Conservation (phyloP, 2,888 invertebrate genomes). For the Aleiodes leptofemur region DNA sequence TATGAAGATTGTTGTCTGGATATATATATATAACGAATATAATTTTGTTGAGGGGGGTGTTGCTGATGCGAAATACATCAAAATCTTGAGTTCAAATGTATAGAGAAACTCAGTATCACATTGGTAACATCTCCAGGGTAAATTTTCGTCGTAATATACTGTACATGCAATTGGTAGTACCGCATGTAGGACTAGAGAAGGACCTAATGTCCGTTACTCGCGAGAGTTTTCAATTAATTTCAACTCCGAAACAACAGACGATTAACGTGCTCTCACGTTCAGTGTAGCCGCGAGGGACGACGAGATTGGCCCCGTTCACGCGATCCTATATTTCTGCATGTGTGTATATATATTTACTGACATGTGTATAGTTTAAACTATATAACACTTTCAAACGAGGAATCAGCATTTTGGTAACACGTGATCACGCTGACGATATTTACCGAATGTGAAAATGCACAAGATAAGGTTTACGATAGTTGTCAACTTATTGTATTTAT, state of each 20-base stretch:
- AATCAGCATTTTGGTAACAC: no score
- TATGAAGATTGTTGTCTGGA: background rate
- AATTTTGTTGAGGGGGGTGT: no score
- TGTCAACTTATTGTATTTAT: no score
- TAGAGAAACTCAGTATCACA: no score
- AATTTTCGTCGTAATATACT: slow-evolving; percentile 7
- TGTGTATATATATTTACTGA: background rate
- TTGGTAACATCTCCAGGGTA: no score
- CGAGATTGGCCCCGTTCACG: slow-evolving; percentile 36
- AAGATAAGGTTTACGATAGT: no score
- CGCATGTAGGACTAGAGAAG: slow-evolving; percentile 8
- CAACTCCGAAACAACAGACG: slow-evolving; percentile 43
- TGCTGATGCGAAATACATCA: no score
- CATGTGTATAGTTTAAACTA: background rate
- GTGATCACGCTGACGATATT: no score
- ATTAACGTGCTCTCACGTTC: slow-evolving; percentile 42
- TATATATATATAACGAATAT: background rate
- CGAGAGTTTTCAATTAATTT: slow-evolving; percentile 47
- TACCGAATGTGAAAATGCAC: no score
- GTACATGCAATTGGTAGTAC: slow-evolving; percentile 12
- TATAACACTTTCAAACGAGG: background rate
- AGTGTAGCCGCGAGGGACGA: slow-evolving; percentile 23
- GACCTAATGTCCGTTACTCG: slow-evolving; percentile 21
- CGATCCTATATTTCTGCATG: slow-evolving; percentile 22
- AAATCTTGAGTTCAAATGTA: no score